Base-by-base conservation (phyloP, 2,888 invertebrate genomes). In the Agelastica alni region DNA sequence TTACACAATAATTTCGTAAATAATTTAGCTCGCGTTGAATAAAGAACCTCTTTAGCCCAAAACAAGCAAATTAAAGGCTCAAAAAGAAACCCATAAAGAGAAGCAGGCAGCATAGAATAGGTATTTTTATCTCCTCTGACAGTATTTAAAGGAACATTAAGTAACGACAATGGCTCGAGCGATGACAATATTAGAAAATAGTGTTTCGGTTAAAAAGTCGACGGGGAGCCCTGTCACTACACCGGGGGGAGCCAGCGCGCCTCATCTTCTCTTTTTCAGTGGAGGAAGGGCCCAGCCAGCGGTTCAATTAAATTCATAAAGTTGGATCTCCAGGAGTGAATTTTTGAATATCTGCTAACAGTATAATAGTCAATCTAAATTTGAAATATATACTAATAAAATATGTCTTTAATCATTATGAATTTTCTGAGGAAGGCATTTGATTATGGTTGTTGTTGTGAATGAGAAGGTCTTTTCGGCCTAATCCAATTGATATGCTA, bases 181-280 rank as follows among this genome's bases (percentile, higher is more conserved):
- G 70, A 70, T 69, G 70, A 71, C 70, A 71, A 69, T 69, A 71
- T 71, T 71, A 71, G 70, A 69, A 69, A 69, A 65, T 67, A 67
- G 66, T 70, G 68, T 70, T 71, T 70, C 70, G 70, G 70, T 68
- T 71, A 69, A 67, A 65, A 61, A 66, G 53, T 12, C 71, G 43
- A 56, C 67, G 60, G 70, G 71, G 65, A 68, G 66, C 60, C 67
- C 69, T 72, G 71, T 71, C 70, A 63, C 64, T 68, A 65, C 64
- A 57, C 69, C 62, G 55, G 60, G 62, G 71, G 70, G 63, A 69
- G 68, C 48, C 57, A 18, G 45, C 51, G 52, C 52, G 55, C 57
- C 58, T 55, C 58, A 55, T 55, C 59, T 53, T 54, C 53, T 61
- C 59, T 57, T 60, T 59, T 61, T 58, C 58, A 58, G 59, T 58